phyloP scores from a whole-genome alignment of 2,797 vertebrate genomes.

The Pangasius sanitwongsei region DNA sequence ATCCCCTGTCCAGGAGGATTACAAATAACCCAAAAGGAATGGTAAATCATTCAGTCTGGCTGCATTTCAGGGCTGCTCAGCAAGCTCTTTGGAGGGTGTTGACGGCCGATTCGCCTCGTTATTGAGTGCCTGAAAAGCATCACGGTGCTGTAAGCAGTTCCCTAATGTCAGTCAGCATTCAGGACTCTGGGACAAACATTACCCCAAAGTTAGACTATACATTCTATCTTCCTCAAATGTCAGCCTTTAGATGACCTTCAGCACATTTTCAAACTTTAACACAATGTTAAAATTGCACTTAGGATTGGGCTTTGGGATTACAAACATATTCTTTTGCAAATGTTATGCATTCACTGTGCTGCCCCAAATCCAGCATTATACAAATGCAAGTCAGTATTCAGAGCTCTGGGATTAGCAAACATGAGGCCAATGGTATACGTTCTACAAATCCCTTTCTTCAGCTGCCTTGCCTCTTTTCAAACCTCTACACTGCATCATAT shows the following conservation, averaged over 20 bases:
- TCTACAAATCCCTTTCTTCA: slow-evolving; percentile 71
- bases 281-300: background rate
- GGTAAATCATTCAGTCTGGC: background rate
- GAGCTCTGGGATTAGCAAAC: slow-evolving; percentile 71
- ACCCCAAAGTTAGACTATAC: slow-evolving; percentile 63
- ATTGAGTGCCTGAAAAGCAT: slow-evolving; percentile 46
- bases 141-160: slow-evolving; percentile 35
- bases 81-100: background rate
- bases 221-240: background rate
- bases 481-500: slow-evolving; percentile 50
- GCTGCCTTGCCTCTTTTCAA: slow-evolving; percentile 62
- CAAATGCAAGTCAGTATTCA: slow-evolving; percentile 45
- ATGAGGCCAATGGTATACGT: slow-evolving; percentile 68
- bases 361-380: slow-evolving; percentile 4
- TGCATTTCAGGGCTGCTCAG: too few species aligned
- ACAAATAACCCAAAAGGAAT: background rate
- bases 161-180: slow-evolving; percentile 26
- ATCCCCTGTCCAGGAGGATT: background rate
- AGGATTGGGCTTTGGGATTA: background rate
- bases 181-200: slow-evolving; percentile 56
- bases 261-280: background rate
- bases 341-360: background rate
- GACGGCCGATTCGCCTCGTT: background rate
- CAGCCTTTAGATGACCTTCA: background rate
- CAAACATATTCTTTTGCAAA: background rate